Conservation (phyloP, 2,797 vertebrate genomes). For the Tenualosa thibaudeaui region DNA sequence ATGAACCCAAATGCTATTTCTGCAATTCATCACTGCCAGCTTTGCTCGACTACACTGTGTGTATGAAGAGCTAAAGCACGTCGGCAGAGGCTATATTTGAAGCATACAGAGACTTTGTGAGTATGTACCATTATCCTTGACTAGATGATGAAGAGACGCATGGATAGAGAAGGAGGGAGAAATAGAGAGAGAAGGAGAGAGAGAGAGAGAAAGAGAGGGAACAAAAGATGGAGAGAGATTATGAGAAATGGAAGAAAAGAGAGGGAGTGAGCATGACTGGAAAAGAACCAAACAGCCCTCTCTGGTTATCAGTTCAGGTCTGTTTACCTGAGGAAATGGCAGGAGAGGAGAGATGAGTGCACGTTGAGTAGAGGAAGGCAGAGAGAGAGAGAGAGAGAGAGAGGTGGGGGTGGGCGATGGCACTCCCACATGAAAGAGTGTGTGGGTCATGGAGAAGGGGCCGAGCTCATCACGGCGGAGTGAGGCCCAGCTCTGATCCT, state of each 20-base stretch:
- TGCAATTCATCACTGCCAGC: not conserved
- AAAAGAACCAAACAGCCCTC: too few species aligned
- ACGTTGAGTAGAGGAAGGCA: not conserved
- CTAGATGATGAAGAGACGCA: too few species aligned
- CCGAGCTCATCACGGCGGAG: not conserved
- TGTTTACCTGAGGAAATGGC: not conserved
- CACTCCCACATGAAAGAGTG: constrained; percentile 9
- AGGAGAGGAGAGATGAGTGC: not conserved
- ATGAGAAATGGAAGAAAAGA: too few species aligned
- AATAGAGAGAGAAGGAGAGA: too few species aligned
- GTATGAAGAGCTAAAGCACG: not conserved
- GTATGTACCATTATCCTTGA: too few species aligned
- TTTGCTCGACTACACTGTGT: not conserved
- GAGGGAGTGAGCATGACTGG: not conserved
- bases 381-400: not conserved
- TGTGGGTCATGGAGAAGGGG: constrained; percentile 5
- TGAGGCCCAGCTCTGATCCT: constrained; percentile 8
- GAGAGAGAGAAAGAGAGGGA: too few species aligned
- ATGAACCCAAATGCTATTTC: not conserved
- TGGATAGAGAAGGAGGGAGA: too few species aligned
- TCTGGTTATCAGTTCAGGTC: not conserved
- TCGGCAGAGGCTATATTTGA: not conserved
- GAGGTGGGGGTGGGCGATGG: not conserved
- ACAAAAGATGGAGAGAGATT: too few species aligned
- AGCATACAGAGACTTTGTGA: not conserved